Base-by-base conservation (phyloP, 2,888 invertebrate genomes). In the Minunthozetes semirufus region DNA sequence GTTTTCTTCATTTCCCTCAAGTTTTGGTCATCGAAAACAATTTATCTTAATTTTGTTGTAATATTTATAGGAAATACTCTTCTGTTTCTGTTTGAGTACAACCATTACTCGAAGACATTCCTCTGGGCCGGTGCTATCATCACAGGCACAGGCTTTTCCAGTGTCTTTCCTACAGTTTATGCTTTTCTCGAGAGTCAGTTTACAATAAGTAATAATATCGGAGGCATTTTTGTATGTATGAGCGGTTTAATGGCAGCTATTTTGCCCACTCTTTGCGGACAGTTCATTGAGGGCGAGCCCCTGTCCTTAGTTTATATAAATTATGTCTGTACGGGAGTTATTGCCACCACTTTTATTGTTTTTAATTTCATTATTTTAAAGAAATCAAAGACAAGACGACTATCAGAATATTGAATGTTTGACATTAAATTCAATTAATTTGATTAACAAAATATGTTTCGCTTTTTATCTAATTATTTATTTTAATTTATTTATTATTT, bases 241-340 rank as follows among this genome's bases (percentile, higher is more conserved):
- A 68, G 68, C 46, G 68, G 68, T 42, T n/a, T 68, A 22, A 68
- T 68, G 68, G 68, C 68, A 68, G 68, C 68, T 19, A 22, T 68
- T 13, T 15, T 68, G 9, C 68, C 68, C 19, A 68, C 68, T 5
- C 42, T 68, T 68, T 68, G 68, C 25, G 68, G 68, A 19, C 68
- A 68, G 19, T 68, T 68, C 22, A 68, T 68, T 42, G 33, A 15
- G 42, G 22, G 19, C 5, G 4, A 19, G 17, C 68, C 68, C n/a
- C 13, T 68, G 22, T n/a, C 42, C 15, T n/a, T 68, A 13, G 19
- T 68, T 22, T 68, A 42, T 19, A 42, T 68, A 0, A 68, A 42
- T 19, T 19, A 38, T 11, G 46, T 68, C 11, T 68, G 68, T 22
- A 46, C 46, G 0, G 8, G n/a, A 42, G 22, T 68, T 68, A 68